A percentile compares a stretch with the other conserved stretches of the same genome.
Conservation (phyloP, 2,797 vertebrate species). For the Rhinatrema bivittatum region DNA sequence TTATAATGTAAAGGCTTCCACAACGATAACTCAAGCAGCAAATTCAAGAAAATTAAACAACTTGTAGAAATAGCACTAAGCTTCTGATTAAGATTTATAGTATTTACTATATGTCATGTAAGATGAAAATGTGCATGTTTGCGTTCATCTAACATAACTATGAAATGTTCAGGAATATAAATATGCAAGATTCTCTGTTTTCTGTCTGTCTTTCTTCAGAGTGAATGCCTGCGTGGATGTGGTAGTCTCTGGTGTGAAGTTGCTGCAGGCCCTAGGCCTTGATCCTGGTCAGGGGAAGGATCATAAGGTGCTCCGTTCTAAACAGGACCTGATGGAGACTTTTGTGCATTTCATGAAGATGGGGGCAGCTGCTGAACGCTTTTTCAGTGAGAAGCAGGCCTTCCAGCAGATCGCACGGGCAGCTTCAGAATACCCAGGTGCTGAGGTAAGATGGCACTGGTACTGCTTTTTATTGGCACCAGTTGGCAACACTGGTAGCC, state of each 20-base stretch:
- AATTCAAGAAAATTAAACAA: too few species aligned
- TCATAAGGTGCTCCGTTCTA: slow-evolving; percentile 68
- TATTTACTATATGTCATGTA: too few species aligned
- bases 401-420: slow-evolving; percentile 74
- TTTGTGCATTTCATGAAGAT: slow-evolving; percentile 82
- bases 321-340: slow-evolving; percentile 74
- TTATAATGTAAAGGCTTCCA: too few species aligned
- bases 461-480: too few species aligned
- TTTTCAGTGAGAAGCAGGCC: slow-evolving; percentile 72
- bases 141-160: too few species aligned
- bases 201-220: slow-evolving; percentile 55
- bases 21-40: too few species aligned
- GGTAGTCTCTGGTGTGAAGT: slow-evolving; percentile 83
- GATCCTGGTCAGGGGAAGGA: slow-evolving; percentile 64
- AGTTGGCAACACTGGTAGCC: too few species aligned
- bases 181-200: too few species aligned
- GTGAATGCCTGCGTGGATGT: slow-evolving; percentile 94
- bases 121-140: too few species aligned
- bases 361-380: slow-evolving; percentile 89
- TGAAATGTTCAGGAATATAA: too few species aligned
- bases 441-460: slow-evolving; percentile 64
- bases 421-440: slow-evolving; percentile 74
- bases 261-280: slow-evolving; percentile 81
- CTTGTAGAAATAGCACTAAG: too few species aligned
- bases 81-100: too few species aligned